phyloP scores from a whole-genome alignment of 2,888 invertebrate genomes.

The Ctena decussata region DNA sequence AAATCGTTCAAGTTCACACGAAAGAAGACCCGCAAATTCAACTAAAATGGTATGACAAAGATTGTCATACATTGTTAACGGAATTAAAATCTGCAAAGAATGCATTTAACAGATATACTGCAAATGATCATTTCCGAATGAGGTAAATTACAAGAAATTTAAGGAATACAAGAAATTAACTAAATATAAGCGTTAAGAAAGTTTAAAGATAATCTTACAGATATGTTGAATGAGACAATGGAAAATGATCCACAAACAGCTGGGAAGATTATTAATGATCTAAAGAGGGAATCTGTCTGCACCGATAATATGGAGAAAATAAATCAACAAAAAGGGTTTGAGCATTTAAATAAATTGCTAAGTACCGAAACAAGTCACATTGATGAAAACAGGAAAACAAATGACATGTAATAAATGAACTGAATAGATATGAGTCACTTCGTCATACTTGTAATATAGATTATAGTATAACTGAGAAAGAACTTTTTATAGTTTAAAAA shows the following conservation, averaged over 20 bases:
- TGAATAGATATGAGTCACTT: not conserved
- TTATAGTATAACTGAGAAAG: not conserved
- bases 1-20: not conserved
- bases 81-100: not conserved
- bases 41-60: not conserved
- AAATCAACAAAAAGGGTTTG: not conserved
- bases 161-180: not conserved
- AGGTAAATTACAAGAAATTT: not conserved
- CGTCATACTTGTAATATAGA: not conserved
- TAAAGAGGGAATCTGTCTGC: not conserved
- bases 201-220: not conserved
- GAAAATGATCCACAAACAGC: not conserved
- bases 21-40: not conserved
- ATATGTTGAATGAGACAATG: not conserved
- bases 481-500: not conserved
- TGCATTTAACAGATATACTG: not conserved
- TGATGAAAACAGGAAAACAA: not conserved
- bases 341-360: not conserved
- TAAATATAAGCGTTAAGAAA: not conserved
- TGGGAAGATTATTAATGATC: not conserved
- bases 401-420: not conserved
- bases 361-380: not conserved
- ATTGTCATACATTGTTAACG: not conserved
- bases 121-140: not conserved
- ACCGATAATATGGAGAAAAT: not conserved